Evolutionary conservation across 1,140 invertebrate genomes (phyloP).

Genomic region (Aleiodes sp.): DNA sequence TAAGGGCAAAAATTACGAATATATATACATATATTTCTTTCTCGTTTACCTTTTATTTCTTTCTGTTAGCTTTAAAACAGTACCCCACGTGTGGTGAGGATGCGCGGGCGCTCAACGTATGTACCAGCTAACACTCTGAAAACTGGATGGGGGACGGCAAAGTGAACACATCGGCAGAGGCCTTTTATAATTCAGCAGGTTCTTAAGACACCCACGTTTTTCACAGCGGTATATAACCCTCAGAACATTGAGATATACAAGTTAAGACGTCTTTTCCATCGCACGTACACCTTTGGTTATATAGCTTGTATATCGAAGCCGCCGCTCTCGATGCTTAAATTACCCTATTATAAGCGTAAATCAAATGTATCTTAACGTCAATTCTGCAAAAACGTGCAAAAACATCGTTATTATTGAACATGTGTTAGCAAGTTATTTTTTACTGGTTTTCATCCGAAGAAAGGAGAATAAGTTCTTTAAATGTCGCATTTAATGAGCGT

Average conservation of each 20-base stretch:
- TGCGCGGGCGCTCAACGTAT: too few species aligned
- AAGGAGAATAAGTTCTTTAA: too few species aligned
- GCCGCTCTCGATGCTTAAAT: not conserved
- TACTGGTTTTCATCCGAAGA: too few species aligned
- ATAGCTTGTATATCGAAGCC: not conserved
- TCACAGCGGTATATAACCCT: not conserved
- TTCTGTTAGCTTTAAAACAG: too few species aligned
- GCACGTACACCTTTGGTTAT: not conserved
- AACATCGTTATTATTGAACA: too few species aligned
- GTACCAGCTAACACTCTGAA: not conserved
- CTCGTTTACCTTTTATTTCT: too few species aligned
- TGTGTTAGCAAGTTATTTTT: too few species aligned
- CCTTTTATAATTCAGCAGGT: not conserved
- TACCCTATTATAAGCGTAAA: not conserved
- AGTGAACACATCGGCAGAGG: not conserved
- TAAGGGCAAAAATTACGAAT: too few species aligned
- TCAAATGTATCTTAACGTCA: not conserved
- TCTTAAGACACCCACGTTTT: not conserved
- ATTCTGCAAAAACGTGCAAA: not conserved
- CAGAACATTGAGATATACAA: not conserved
- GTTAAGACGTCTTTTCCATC: not conserved
- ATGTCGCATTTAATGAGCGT: too few species aligned
- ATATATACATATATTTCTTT: too few species aligned
- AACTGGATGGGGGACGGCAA: not conserved
- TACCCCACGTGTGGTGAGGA: too few species aligned